Evolutionary conservation across 2,888 invertebrate species (phyloP), one percentile per base, ranked within the genome.

Genomic region (Rhagophthalmus giganteus): DNA sequence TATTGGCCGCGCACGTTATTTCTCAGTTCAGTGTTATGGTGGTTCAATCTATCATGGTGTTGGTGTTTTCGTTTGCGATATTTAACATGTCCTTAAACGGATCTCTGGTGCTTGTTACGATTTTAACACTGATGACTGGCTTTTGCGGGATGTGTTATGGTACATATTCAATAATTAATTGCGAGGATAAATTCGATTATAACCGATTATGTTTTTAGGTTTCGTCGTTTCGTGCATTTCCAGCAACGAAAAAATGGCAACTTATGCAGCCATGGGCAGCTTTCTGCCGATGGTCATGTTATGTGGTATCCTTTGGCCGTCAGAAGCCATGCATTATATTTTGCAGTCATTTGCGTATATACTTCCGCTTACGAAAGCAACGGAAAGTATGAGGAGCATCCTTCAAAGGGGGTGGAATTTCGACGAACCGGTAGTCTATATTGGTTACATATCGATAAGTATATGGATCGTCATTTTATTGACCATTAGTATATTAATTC

Each of bases 61-160:
- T 96, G 1, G 67, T 90, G 4, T 86, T 91, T 53, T 83, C 90
- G 3, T 89, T 94, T 67, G 79, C 83, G 2, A 79, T 89, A 55
- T 94, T 93, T 68, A 80, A 84, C 15, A 77, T 95, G 41, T 88
- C 91, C 0, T 83, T 86, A 65, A 79, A 83, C 34, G 96, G 95
- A 1, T 83, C 86, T 2, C 71, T 93, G 2, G 77, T 82, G 14
- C 83, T 86, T 79, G 88, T 94, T 4, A 78, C 86, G n/a, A 59
- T 82, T 0, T 76, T 95, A 8, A 88, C 89, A 0, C 71, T 93
- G 1, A 78, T 94, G 26, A 90, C 89, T 46, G 95, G 95, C 7
- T 74, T 94, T 11, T 93, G 94, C 69, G 96, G 95, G 65, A 96
- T 96, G 96, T 87, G 88, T 50, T 93, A 92, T 64, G 93, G 90